These are phyloP conservation scores for Pherbina coryleti DNA, from an alignment of 2,888 invertebrate species.

Conservation along the genomic window DNA sequence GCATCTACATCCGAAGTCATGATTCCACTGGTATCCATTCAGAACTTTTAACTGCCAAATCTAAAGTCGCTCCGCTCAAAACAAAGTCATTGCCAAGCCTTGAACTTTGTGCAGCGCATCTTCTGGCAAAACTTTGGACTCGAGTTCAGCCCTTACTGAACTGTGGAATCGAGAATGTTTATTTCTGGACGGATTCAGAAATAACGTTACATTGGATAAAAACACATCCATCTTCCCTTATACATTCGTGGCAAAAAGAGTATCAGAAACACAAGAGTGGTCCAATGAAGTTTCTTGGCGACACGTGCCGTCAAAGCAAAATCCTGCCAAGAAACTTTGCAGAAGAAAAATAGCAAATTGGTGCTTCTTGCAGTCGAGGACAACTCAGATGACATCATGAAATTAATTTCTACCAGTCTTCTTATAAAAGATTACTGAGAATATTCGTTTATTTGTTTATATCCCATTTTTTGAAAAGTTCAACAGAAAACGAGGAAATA, in stretches of 20 bases:
- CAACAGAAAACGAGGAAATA: not conserved
- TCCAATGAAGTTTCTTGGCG: not conserved
- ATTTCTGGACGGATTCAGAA: no score
- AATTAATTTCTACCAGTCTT: not conserved
- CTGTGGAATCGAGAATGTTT: no score
- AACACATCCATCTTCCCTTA: not conserved
- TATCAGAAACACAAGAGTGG: slow-evolving; percentile 4
- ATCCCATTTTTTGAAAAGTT: not conserved
- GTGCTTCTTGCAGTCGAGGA: not conserved
- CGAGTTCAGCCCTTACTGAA: not conserved
- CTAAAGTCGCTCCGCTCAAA: not conserved
- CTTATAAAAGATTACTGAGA: not conserved
- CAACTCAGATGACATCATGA: not conserved
- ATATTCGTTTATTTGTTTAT: not conserved
- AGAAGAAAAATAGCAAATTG: not conserved
- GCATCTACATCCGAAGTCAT: slow-evolving; percentile 34
- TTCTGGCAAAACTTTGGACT: not conserved
- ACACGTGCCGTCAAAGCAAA: slow-evolving; percentile 5
- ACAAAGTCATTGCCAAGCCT: not conserved
- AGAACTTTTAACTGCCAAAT: not conserved
- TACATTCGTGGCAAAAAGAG: slow-evolving; percentile 25
- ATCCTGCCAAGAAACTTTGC: slow-evolving; percentile 9
- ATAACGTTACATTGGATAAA: not conserved
- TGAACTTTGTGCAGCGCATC: not conserved
- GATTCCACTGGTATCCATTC: slow-evolving; percentile 25